Conservation (phyloP, 2,113 vertebrate genomes). For the Eublepharis macularius region DNA sequence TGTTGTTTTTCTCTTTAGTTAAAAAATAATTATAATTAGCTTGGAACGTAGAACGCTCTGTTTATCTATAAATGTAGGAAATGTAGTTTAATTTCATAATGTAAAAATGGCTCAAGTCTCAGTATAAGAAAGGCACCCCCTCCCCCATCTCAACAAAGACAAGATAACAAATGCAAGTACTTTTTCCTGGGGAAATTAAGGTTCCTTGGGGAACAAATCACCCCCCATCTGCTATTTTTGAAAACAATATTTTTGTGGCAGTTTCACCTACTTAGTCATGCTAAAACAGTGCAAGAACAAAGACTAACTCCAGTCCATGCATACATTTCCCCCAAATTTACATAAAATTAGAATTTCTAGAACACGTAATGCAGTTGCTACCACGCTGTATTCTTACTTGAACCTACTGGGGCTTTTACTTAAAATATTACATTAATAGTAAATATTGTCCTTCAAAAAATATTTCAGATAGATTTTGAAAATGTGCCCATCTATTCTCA, state of each 20-base stretch:
- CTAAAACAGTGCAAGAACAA: slow-evolving; percentile 72
- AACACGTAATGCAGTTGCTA: slow-evolving; percentile 67
- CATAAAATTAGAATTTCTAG: slow-evolving; percentile 75
- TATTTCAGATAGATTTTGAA: slow-evolving; percentile 42
- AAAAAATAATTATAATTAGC: slow-evolving; percentile 38
- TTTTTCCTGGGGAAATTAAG: slow-evolving; percentile 66
- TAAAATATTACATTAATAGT: not conserved
- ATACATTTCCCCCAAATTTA: slow-evolving; percentile 69
- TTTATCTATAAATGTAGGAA: slow-evolving; percentile 59
- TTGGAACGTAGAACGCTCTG: slow-evolving; percentile 40
- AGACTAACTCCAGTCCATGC: slow-evolving; percentile 68
- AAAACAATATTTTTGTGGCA: slow-evolving; percentile 66
- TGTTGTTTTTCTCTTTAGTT: slow-evolving; percentile 45
- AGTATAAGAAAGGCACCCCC: slow-evolving; percentile 58
- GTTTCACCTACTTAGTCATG: slow-evolving; percentile 72
- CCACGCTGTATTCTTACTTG: slow-evolving; percentile 61
- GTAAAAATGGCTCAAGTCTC: slow-evolving; percentile 46
- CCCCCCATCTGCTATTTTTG: slow-evolving; percentile 70
- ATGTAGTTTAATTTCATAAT: slow-evolving; percentile 27
- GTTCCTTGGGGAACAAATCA: slow-evolving; percentile 69
- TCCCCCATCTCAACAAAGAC: slow-evolving; percentile 44
- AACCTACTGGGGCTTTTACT: slow-evolving; percentile 29
- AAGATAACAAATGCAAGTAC: slow-evolving; percentile 65
- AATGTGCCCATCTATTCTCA: slow-evolving; percentile 17
- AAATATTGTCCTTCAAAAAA: slow-evolving; percentile 42